Percentiles rank a stretch among this genome's conserved stretches.
phyloP scores from a whole-genome alignment of 2,797 vertebrate genomes.

The Paratrypauchen microcephalus region DNA sequence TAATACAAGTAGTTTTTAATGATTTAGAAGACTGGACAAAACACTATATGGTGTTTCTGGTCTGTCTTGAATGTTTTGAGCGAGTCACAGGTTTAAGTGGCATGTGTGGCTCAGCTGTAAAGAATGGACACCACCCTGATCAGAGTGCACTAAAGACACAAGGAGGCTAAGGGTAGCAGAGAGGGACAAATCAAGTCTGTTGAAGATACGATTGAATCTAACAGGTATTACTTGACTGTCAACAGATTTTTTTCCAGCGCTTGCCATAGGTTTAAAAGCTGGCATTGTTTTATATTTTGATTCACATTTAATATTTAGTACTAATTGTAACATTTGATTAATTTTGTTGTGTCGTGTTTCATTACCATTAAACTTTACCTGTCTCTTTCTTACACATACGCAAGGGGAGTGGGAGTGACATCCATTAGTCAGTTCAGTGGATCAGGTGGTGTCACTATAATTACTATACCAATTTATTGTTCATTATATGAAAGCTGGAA shows the following conservation, averaged over 20 bases:
- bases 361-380: too few species aligned
- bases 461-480: too few species aligned
- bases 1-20: background rate
- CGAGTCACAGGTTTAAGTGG: background rate
- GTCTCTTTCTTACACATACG: too few species aligned
- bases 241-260: background rate
- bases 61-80: background rate
- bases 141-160: background rate
- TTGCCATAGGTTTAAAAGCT: background rate
- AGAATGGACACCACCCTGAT: constrained; percentile 8
- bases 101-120: background rate
- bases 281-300: background rate
- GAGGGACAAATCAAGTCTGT: background rate
- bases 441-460: too few species aligned
- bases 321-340: too few species aligned
- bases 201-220: background rate
- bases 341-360: too few species aligned
- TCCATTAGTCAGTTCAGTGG: too few species aligned
- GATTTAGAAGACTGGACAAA: background rate
- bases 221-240: background rate
- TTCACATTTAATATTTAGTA: too few species aligned
- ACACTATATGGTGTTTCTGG: background rate
- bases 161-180: background rate
- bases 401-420: too few species aligned
- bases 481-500: too few species aligned